Percentiles rank a stretch among this genome's conserved stretches.
phyloP scores from a whole-genome alignment of 2,888 invertebrate genomes.

The Trachelus stipa region DNA sequence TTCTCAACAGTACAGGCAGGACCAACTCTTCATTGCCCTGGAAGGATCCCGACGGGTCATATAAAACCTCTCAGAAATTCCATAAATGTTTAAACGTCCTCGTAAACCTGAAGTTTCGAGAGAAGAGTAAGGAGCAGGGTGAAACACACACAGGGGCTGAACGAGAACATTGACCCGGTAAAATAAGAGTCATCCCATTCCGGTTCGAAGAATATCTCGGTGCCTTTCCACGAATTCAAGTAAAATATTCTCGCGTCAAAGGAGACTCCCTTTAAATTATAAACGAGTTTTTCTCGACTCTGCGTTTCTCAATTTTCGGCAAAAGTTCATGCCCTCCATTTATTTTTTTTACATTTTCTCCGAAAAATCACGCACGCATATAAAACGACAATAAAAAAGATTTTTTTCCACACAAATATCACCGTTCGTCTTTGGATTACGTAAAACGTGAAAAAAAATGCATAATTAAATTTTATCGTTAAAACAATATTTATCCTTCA shows the following conservation, averaged over 20 bases:
- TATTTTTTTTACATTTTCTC: too few relatives aligned
- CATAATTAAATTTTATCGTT: too few relatives aligned
- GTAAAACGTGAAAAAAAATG: too few relatives aligned
- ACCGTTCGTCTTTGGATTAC: too few relatives aligned
- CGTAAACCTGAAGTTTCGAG: conserved; percentile 44
- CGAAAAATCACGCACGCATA: too few relatives aligned
- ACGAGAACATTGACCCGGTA: conserved; percentile 9
- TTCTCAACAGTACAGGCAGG: conserved; percentile 2
- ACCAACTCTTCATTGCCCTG: conserved; percentile 21
- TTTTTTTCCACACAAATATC: too few relatives aligned
- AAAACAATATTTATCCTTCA: background rate
- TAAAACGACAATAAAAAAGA: rapidly evolving
- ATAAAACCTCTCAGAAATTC: conserved; percentile 52
- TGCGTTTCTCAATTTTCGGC: background rate
- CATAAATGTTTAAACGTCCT: conserved; percentile 53
- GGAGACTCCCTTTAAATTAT: background rate
- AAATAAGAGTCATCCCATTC: background rate
- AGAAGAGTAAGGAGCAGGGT: conserved; percentile 4
- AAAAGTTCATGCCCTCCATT: too few relatives aligned
- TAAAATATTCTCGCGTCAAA: background rate
- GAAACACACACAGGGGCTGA: background rate
- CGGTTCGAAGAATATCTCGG: background rate
- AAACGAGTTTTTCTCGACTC: background rate
- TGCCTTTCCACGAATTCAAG: background rate
- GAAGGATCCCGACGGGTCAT: conserved; percentile 20